These are phyloP conservation scores for Ophthalmolycus amberensis DNA, from an alignment of 2,113 vertebrate genomes.

Conservation along the genomic window DNA sequence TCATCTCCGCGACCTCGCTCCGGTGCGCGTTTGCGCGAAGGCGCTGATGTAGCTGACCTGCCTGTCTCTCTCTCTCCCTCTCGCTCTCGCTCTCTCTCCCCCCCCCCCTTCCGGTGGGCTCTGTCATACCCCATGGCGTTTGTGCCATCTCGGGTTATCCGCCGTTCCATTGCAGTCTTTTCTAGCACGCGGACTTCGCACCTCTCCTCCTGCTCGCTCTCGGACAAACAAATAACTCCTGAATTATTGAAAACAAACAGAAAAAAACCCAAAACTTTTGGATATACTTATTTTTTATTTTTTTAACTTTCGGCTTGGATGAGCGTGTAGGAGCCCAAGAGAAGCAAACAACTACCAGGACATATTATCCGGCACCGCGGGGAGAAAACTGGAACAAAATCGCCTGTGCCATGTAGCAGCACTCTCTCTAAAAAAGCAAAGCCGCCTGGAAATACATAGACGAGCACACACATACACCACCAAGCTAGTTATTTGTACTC, in stretches of 20 bases:
- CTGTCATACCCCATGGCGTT: conserved; percentile 46
- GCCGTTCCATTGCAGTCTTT: conserved; percentile 53
- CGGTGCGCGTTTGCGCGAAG: conserved; percentile 30
- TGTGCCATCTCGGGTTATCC: conserved; percentile 64
- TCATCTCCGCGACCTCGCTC: neutral
- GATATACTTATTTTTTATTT: conserved; percentile 25
- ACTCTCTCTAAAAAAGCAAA: conserved; percentile 4
- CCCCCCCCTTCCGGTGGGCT: conserved; percentile 18
- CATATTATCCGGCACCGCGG: conserved; percentile 37
- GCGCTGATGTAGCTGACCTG: conserved; percentile 30
- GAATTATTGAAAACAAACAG: neutral
- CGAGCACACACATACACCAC: conserved; percentile 30
- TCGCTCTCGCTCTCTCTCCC: neutral
- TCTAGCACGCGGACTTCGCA: conserved; percentile 47
- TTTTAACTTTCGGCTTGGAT: conserved; percentile 8
- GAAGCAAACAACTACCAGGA: conserved; percentile 27
- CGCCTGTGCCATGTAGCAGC: conserved; percentile 50
- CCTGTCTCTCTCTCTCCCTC: neutral
- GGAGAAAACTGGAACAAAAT: neutral
- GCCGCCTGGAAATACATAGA: conserved; percentile 43
- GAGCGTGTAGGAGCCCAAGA: conserved; percentile 3
- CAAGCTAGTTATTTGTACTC: conserved; percentile 63
- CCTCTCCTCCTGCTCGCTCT: conserved; percentile 10
- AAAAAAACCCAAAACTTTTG: conserved; percentile 18
- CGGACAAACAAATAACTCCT: conserved; percentile 18